phyloP scores from a whole-genome alignment of 2,113 vertebrate species.

The Corythornis madagascariensis region DNA sequence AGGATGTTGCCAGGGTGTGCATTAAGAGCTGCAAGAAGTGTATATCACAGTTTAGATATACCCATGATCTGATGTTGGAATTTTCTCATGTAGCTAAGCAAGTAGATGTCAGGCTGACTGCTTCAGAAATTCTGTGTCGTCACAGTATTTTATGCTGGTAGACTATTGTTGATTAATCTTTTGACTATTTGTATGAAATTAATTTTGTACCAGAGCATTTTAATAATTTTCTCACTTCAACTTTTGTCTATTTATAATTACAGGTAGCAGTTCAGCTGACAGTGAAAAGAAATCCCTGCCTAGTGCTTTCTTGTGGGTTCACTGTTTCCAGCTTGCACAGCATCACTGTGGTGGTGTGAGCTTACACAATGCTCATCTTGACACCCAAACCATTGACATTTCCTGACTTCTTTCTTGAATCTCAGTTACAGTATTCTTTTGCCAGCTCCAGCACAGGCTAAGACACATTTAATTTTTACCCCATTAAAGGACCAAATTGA shows the following conservation, averaged over 20 bases:
- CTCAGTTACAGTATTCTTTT: neutral
- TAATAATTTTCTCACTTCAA: constrained; percentile 37
- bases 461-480: neutral
- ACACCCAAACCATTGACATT: neutral
- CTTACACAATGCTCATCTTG: constrained; percentile 1
- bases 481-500: neutral
- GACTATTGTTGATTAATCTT: constrained; percentile 9
- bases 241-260: constrained; percentile 9
- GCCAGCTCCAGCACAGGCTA: neutral
- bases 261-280: neutral
- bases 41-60: neutral
- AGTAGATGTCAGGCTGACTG: neutral
- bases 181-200: neutral
- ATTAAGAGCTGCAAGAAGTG: constrained; percentile 1
- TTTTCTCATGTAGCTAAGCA: neutral
- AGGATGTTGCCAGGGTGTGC: neutral
- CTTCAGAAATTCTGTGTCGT: neutral
- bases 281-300: neutral
- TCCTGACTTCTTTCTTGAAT: neutral
- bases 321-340: neutral
- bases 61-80: neutral
- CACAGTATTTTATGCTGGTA: neutral
- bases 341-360: neutral
- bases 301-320: constrained; percentile 35
- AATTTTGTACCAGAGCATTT: neutral